Conservation (phyloP, 2,888 invertebrate species). For the Thumatha senex region DNA sequence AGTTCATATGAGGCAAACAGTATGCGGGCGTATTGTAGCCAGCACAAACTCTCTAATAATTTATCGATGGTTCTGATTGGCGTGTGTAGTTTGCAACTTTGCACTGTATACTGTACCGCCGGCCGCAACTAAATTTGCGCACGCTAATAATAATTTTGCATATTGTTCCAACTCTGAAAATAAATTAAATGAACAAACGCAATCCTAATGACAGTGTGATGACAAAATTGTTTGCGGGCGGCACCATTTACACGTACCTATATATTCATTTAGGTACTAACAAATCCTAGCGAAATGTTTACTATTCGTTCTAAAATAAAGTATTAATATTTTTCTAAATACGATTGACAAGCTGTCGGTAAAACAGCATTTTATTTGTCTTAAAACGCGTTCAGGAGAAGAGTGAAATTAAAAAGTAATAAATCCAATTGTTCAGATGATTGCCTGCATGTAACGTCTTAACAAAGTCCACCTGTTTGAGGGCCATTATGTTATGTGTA, state of each 20-base stretch:
- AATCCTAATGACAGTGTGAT: background rate
- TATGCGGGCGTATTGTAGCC: background rate
- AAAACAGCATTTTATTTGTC: background rate
- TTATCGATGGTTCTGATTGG: background rate
- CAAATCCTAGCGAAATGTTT: no score
- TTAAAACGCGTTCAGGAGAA: no score
- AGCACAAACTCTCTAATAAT: background rate
- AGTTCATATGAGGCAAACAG: constrained; percentile 4
- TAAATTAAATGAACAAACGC: background rate
- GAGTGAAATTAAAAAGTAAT: no score
- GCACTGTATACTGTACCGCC: background rate
- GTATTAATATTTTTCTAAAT: no score
- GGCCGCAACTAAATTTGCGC: background rate
- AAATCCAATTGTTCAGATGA: no score
- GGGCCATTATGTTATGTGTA: background rate
- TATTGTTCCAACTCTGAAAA: background rate
- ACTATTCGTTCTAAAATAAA: no score
- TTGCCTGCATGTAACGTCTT: no score
- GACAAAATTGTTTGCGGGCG: background rate
- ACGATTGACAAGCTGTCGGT: background rate
- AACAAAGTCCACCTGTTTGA: background rate
- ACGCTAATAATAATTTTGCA: background rate
- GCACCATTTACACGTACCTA: background rate
- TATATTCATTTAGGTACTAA: no score
- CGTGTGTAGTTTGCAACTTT: background rate